Percentiles rank a stretch among this genome's conserved stretches.
Conservation (phyloP, 1,140 invertebrate species). For the Danaus melanippus region DNA sequence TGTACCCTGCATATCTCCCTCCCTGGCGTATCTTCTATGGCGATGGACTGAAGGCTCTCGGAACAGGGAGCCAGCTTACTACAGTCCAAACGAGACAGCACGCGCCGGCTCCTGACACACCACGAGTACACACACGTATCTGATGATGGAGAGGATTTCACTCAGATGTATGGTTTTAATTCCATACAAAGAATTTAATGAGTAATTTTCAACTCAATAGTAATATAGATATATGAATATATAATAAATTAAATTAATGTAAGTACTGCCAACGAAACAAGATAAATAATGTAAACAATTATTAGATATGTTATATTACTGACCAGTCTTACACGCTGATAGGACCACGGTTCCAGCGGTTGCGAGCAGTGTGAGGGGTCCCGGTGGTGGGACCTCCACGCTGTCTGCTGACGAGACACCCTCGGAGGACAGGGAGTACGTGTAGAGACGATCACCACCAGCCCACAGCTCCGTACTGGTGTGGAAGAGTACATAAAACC, state of each 20-base stretch:
- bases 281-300: too few species aligned
- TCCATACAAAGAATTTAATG: too few species aligned
- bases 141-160: constrained; percentile 12
- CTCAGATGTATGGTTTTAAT: background rate
- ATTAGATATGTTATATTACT: background rate
- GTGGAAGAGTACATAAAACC: too few species aligned
- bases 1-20: constrained; percentile 83
- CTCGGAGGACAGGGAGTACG: constrained; percentile 39
- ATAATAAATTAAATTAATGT: too few species aligned
- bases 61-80: constrained; percentile 93
- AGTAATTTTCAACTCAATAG: too few species aligned
- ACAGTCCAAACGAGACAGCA: constrained; percentile 88
- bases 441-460: constrained; percentile 45
- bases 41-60: constrained; percentile 92
- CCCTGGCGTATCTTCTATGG: constrained; percentile 89
- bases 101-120: constrained; percentile 77
- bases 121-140: constrained; percentile 83
- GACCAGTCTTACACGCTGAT: constrained; percentile 14
- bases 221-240: too few species aligned
- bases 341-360: constrained; percentile 74
- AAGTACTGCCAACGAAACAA: too few species aligned
- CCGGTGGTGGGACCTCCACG: constrained; percentile 7
- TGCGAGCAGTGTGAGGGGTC: constrained; percentile 60
- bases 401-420: constrained; percentile 54
- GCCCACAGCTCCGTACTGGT: constrained; percentile 47